Evolutionary conservation across 2,797 vertebrate genomes (phyloP).

Genomic region (Monodelphis domestica): DNA sequence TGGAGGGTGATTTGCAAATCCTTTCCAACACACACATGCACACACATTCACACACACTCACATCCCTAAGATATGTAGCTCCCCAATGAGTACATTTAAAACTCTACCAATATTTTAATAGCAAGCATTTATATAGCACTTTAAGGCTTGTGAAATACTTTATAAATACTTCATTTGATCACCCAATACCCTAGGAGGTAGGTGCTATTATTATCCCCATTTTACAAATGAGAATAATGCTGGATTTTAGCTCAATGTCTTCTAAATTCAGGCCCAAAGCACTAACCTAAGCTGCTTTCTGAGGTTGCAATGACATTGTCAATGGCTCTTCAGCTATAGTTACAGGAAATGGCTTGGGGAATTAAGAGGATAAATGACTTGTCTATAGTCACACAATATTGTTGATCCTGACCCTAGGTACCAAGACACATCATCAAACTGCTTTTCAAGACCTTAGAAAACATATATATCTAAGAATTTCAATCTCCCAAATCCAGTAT

Average conservation of each 20-base stretch:
- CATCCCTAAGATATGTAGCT: background rate
- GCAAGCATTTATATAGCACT: background rate
- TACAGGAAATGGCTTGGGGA: background rate
- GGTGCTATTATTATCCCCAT: background rate
- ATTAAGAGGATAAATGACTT: background rate
- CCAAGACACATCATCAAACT: background rate
- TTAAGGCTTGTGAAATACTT: background rate
- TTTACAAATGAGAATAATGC: background rate
- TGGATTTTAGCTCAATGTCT: background rate
- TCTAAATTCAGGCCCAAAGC: background rate
- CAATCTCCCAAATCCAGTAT: background rate
- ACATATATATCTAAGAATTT: background rate
- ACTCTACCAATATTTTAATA: background rate
- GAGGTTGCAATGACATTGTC: background rate
- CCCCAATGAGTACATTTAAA: background rate
- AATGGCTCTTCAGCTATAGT: background rate
- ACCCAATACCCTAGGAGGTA: background rate
- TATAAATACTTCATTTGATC: background rate
- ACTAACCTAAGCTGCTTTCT: background rate
- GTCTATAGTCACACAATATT: background rate
- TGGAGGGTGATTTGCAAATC: constrained; percentile 11
- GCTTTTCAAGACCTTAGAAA: background rate
- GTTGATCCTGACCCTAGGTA: background rate
- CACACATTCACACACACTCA: background rate
- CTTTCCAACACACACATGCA: background rate